phyloP scores from a whole-genome alignment of 2,113 vertebrate genomes.

The Hyla sarda region DNA sequence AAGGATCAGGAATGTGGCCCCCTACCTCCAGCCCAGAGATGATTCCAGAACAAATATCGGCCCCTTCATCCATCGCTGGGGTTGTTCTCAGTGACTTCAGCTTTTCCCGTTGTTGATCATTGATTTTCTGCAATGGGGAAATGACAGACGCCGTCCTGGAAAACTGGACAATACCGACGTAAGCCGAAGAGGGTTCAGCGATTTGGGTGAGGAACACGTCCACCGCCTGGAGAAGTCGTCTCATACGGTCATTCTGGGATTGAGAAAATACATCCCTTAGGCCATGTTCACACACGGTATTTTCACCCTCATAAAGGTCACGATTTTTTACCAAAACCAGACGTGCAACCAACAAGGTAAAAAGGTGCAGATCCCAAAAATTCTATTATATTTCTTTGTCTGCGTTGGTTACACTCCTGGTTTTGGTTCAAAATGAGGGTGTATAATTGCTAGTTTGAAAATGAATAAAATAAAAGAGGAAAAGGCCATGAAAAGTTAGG shows the following conservation, averaged over 20 bases:
- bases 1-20: neutral
- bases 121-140: slow-evolving; percentile 53
- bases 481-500: too few species aligned
- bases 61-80: slow-evolving; percentile 55
- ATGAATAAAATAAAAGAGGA: too few species aligned
- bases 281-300: too few species aligned
- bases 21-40: slow-evolving; percentile 66
- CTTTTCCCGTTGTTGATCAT: neutral
- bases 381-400: too few species aligned
- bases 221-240: slow-evolving; percentile 65
- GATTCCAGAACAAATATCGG: slow-evolving; percentile 68
- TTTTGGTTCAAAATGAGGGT: too few species aligned
- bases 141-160: fast-evolving
- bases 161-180: slow-evolving; percentile 72
- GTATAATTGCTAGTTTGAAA: too few species aligned
- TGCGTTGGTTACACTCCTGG: too few species aligned
- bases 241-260: slow-evolving; percentile 60
- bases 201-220: slow-evolving; percentile 66
- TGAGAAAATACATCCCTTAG: neutral
- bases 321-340: too few species aligned
- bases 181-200: slow-evolving; percentile 67
- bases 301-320: too few species aligned
- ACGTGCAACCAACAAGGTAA: too few species aligned
- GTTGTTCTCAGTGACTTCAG: slow-evolving; percentile 63
- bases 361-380: too few species aligned